These are phyloP conservation scores for Galago senegalensis DNA, from an alignment of 2,797 vertebrate genomes.

Conservation along the genomic window DNA sequence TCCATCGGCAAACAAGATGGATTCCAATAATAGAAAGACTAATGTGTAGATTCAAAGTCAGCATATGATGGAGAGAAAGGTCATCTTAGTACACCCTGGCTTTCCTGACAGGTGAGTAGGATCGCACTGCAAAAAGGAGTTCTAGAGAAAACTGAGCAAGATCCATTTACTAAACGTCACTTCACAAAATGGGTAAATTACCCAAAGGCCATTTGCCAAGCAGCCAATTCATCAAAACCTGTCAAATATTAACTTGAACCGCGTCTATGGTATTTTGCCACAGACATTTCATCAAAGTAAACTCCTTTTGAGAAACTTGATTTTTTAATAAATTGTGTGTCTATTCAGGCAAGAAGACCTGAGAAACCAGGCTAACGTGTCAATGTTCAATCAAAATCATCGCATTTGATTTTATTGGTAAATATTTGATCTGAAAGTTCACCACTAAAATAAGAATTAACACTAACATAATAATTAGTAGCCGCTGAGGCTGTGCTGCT, in stretches of 20 bases:
- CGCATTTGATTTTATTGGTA: not conserved
- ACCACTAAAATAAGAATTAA: not conserved
- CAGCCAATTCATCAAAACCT: not conserved
- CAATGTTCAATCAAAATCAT: constrained; percentile 16
- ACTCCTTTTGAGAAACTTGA: not conserved
- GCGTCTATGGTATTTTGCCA: not conserved
- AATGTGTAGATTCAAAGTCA: not conserved
- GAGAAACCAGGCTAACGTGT: not conserved
- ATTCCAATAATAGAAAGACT: not conserved
- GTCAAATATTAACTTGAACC: not conserved
- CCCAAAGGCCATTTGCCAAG: not conserved
- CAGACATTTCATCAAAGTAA: not conserved
- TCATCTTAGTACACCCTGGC: not conserved
- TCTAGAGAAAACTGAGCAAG: not conserved
- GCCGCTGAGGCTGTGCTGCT: not conserved
- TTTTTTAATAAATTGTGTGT: not conserved
- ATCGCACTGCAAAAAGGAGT: not conserved
- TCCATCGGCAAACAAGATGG: not conserved
- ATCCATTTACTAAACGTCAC: constrained; percentile 4
- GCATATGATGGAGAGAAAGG: not conserved
- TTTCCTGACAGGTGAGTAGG: not conserved
- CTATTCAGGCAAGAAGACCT: not conserved
- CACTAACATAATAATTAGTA: not conserved
- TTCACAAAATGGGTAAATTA: constrained; percentile 1
- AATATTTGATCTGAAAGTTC: not conserved